Evolutionary conservation across 2,888 invertebrate genomes (phyloP).

Genomic region (Trichogramma evanescens): DNA sequence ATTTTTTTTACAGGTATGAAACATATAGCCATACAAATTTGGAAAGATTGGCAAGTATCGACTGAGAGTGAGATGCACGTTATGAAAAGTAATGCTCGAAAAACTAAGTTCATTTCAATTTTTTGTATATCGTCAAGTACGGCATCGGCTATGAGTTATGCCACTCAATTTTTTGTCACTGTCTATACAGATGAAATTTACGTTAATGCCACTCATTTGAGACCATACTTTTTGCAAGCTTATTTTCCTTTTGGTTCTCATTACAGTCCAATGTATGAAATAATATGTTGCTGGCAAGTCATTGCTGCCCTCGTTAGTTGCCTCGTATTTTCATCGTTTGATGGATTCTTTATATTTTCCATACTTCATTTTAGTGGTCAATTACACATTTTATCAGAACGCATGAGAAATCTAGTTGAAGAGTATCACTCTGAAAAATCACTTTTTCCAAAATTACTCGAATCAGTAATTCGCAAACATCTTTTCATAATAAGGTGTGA

Average conservation of each 20-base stretch:
- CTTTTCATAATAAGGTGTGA: neutral
- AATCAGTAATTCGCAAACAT: neutral
- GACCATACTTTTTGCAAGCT: neutral
- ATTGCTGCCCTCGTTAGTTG: constrained; percentile 22
- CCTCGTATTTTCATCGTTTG: constrained; percentile 29
- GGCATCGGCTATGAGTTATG: neutral
- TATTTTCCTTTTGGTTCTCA: constrained; percentile 29
- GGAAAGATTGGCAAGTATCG: constrained; percentile 4
- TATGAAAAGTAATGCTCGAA: constrained; percentile 7
- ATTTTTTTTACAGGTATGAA: too few species aligned
- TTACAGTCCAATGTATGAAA: constrained; percentile 26
- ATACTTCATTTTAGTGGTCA: constrained; percentile 34
- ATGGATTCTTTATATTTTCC: constrained; percentile 28
- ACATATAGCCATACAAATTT: neutral
- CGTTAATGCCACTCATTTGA: too few species aligned
- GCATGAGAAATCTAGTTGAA: neutral
- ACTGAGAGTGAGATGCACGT: neutral
- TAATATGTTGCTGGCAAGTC: constrained; percentile 30
- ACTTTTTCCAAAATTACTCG: neutral
- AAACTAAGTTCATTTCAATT: neutral
- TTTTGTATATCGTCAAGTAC: neutral
- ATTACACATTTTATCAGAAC: constrained; percentile 12
- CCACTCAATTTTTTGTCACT: too few species aligned
- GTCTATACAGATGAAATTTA: too few species aligned
- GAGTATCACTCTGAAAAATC: neutral